These are phyloP conservation scores for Columba guinea DNA, from an alignment of 2,797 vertebrate genomes.

Conservation along the genomic window DNA sequence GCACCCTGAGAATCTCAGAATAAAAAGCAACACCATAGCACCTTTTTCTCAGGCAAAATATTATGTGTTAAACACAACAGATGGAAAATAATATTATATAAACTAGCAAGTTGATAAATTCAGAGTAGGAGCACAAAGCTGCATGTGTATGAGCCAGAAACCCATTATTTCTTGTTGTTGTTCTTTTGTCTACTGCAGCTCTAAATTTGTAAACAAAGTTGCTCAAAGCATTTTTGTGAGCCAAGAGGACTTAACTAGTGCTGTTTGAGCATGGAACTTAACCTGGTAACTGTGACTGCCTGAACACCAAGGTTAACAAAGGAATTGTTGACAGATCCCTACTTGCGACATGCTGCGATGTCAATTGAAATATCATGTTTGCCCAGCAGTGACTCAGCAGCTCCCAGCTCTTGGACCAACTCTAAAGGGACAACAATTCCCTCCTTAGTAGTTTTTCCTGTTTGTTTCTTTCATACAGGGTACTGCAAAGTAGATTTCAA, in stretches of 20 bases:
- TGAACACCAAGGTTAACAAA: conserved; percentile 2
- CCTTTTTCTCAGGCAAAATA: not conserved
- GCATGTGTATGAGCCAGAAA: not conserved
- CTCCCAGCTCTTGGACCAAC: not conserved
- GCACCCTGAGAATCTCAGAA: not conserved
- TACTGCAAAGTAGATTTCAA: not conserved
- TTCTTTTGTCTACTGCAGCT: not conserved
- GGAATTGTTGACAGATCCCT: not conserved
- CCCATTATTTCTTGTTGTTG: not conserved
- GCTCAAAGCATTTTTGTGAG: not conserved
- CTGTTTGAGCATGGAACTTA: not conserved
- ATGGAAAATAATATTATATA: not conserved
- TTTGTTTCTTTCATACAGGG: not conserved
- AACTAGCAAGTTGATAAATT: not conserved
- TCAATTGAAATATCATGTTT: not conserved
- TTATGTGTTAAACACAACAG: not conserved
- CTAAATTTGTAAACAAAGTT: not conserved
- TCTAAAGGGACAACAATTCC: not conserved
- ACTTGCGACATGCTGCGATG: not conserved
- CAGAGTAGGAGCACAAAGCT: not conserved
- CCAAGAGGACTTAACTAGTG: not conserved
- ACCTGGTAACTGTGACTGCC: not conserved
- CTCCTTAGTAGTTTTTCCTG: not conserved
- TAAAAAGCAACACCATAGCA: not conserved
- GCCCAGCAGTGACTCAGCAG: not conserved